Percentiles rank a stretch among this genome's conserved stretches.
phyloP scores from a whole-genome alignment of 2,113 vertebrate genomes.

The Gymnocephalus cernua region DNA sequence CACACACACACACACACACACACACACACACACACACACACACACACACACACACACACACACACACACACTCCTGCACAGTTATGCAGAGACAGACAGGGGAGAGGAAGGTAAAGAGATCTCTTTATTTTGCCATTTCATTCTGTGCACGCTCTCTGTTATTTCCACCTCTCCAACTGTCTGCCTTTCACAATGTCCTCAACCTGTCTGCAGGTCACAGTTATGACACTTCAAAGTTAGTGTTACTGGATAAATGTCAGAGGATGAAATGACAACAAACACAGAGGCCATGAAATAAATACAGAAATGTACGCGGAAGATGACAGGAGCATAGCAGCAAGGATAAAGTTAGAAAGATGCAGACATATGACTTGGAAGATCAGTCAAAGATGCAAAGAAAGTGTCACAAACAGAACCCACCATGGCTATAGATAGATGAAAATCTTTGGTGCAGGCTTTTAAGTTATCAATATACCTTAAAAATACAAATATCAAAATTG shows the following conservation, averaged over 20 bases:
- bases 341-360: conserved; percentile 37
- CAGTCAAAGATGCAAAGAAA: conserved; percentile 13
- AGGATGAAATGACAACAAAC: conserved; percentile 47
- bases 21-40: conserved; percentile 8
- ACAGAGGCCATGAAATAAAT: conserved; percentile 39
- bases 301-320: conserved; percentile 44
- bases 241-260: conserved; percentile 73
- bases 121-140: conserved; percentile 7
- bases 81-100: conserved; percentile 34
- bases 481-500: conserved; percentile 9
- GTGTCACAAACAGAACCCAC: neutral
- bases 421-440: conserved; percentile 15
- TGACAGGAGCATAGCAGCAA: conserved; percentile 23
- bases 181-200: conserved; percentile 56
- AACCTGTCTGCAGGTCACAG: conserved; percentile 68
- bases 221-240: conserved; percentile 73
- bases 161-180: conserved; percentile 29
- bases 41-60: conserved; percentile 14
- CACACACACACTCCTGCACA: conserved; percentile 21
- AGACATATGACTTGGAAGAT: conserved; percentile 24
- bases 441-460: conserved; percentile 10
- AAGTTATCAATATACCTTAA: neutral
- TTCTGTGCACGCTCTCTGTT: conserved; percentile 25
- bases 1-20: conserved; percentile 2
- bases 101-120: conserved; percentile 22